A percentile compares a stretch with the other conserved stretches of the same genome.
Conservation (phyloP, 2,888 invertebrate species). For the Atherix ibis region DNA sequence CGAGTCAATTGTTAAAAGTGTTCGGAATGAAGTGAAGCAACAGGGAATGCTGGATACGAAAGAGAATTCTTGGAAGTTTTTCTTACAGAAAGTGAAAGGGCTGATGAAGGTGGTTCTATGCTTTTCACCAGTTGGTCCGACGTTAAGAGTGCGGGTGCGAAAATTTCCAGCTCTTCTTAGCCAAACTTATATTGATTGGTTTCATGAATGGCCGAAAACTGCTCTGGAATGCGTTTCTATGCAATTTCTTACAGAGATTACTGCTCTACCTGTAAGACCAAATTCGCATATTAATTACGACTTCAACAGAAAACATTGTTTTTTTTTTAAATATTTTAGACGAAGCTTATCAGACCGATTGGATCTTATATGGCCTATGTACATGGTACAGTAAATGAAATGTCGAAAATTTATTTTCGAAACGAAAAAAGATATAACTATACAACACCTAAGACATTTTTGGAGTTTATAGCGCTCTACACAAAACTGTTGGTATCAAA, state of each 20-base stretch:
- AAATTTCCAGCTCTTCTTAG: conserved; percentile 91
- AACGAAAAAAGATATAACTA: conserved; percentile 89
- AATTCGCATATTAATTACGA: too few species aligned
- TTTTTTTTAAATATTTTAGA: too few species aligned
- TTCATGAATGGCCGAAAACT: conserved; percentile 90
- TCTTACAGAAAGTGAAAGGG: conserved; percentile 74
- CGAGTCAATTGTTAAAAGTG: conserved; percentile 66
- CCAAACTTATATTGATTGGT: conserved; percentile 91
- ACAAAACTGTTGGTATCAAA: conserved; percentile 55
- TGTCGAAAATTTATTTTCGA: conserved; percentile 63
- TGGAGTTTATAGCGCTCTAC: conserved; percentile 83
- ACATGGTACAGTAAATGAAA: conserved; percentile 76
- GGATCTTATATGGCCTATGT: conserved; percentile 83
- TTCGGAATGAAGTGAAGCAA: conserved; percentile 68
- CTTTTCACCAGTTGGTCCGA: conserved; percentile 90
- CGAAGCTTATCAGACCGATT: conserved; percentile 47
- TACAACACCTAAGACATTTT: conserved; percentile 94
- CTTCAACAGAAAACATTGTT: too few species aligned
- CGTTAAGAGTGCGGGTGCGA: conserved; percentile 67
- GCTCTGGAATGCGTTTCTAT: conserved; percentile 81
- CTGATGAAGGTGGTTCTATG: conserved; percentile 75
- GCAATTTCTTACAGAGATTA: conserved; percentile 65
- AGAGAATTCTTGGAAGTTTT: conserved; percentile 93
- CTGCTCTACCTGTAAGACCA: conserved; percentile 47
- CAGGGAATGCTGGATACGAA: conserved; percentile 68